Percentiles rank a stretch among this genome's conserved stretches.
These are phyloP conservation scores for Drosophila pseudotakahashii DNA, from an alignment of 2,888 invertebrate genomes.

Conservation along the genomic window DNA sequence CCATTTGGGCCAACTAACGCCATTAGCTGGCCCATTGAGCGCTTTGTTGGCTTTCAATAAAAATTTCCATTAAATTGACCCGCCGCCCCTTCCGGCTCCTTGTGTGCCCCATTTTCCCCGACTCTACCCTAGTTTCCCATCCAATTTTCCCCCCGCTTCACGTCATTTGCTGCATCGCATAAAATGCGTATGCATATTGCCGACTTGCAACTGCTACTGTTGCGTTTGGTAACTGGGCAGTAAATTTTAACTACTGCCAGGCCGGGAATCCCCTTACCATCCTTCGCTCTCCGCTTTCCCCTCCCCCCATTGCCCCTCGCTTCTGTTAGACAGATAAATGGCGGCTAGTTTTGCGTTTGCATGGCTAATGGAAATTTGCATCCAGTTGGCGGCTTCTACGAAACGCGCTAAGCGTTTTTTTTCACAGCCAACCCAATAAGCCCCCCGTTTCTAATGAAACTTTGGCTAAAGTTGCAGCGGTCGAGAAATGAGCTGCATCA, in stretches of 20 bases:
- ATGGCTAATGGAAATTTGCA: conserved; percentile 80
- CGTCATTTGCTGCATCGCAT: conserved; percentile 48
- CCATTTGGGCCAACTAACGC: conserved; percentile 71
- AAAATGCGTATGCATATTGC: conserved; percentile 79
- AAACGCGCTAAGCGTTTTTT: conserved; percentile 43
- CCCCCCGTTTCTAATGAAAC: conserved; percentile 8
- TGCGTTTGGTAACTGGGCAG: conserved; percentile 69
- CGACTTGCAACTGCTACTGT: conserved; percentile 63
- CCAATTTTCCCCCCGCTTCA: background rate
- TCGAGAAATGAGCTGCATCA: conserved; percentile 31
- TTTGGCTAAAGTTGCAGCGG: conserved; percentile 17
- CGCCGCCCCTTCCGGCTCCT: conserved; percentile 21
- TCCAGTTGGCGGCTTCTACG: conserved; percentile 68
- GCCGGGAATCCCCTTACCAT: conserved; percentile 47
- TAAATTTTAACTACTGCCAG: conserved; percentile 78
- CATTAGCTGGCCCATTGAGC: conserved; percentile 79
- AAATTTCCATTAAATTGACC: conserved; percentile 77
- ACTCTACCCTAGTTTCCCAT: conserved; percentile 9
- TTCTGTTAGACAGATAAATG: conserved; percentile 76
- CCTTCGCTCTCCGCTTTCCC: background rate
- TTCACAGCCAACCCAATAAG: background rate
- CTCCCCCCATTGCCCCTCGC: background rate
- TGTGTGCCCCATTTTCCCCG: background rate
- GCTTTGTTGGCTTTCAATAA: conserved; percentile 79
- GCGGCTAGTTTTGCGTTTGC: conserved; percentile 79